A percentile compares a stretch with the other conserved stretches of the same genome.
phyloP scores from a whole-genome alignment of 2,797 vertebrate genomes.

The Galago senegalensis region DNA sequence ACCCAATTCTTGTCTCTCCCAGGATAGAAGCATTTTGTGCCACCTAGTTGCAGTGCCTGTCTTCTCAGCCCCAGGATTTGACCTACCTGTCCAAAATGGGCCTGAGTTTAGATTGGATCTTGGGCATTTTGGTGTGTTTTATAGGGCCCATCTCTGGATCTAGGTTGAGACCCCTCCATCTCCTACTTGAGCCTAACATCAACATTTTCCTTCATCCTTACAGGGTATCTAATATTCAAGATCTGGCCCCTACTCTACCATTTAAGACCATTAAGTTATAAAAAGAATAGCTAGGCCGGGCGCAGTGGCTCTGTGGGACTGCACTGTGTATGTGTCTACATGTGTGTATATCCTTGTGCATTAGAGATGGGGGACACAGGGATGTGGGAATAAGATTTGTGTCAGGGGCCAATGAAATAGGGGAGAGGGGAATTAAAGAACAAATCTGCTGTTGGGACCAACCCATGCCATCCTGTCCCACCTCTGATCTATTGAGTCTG shows the following conservation, averaged over 20 bases:
- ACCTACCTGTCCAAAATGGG: background rate
- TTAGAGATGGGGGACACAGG: background rate
- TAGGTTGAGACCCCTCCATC: background rate
- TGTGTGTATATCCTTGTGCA: background rate
- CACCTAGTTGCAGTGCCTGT: background rate
- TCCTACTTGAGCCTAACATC: background rate
- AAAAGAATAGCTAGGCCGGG: background rate
- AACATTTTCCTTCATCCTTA: background rate
- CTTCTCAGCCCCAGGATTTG: background rate
- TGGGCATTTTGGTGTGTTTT: background rate
- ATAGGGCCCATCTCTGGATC: background rate
- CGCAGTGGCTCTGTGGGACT: background rate
- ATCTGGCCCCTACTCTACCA: background rate
- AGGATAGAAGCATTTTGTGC: background rate
- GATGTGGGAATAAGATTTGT: background rate
- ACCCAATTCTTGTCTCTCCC: background rate
- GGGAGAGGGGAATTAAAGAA: background rate
- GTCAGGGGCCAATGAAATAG: background rate
- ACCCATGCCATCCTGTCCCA: background rate
- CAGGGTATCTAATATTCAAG: background rate
- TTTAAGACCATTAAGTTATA: background rate
- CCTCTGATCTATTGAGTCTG: background rate
- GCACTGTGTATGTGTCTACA: accelerated
- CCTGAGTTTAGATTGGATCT: background rate
- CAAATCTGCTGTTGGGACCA: background rate